Evolutionary conservation across 2,113 vertebrate genomes (phyloP), one percentile per base, ranked within the genome.

Genomic region (Nothobranchius kuhntae): DNA sequence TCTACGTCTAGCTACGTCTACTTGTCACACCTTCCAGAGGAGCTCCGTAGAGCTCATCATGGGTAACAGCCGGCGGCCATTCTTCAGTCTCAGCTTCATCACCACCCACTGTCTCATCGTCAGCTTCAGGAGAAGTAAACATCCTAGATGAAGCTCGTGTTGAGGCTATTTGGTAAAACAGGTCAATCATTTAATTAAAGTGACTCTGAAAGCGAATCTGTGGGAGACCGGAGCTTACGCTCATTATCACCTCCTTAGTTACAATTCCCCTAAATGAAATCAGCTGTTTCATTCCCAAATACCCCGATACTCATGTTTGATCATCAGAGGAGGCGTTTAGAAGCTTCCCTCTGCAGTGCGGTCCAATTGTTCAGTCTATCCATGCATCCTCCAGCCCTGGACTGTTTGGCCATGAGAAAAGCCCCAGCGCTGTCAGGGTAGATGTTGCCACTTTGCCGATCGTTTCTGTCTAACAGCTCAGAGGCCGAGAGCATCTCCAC

Each of bases 371-470:
- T 86, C 67, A 75, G 78, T 88, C 75, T 75, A 44, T 64, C 75
- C 86, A 65, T 78, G 80, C 86, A 72, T 73, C 38, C 10, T 42
- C 11, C 77, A 70, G 83, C 78, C 53, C 80, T 73, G 81, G 80
- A 75, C 78, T 85, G 86, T 77, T 80, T 69, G 86, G 80, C 82
- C 85, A 83, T 81, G 82, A 88, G 88, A 82, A 85, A 80, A 83
- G 79, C 82, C 81, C 48, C 81, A 76, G 79, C 65, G 85, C 90
- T 86, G 89, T 89, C 89, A 84, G 87, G 77, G 87, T 78, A 87
- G 83, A 88, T 86, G 89, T 86, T 83, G 87, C 89, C 87, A 89
- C 87, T 90, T 90, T 90, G 88, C 88, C 88, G 81, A 89, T 87
- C 67, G 83, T 84, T 90, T 89, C 83, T 87, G 86, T 91, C 87